A percentile compares a stretch with the other conserved stretches of the same genome.
Conservation (phyloP, 2,113 vertebrate species). For the Solea senegalensis region DNA sequence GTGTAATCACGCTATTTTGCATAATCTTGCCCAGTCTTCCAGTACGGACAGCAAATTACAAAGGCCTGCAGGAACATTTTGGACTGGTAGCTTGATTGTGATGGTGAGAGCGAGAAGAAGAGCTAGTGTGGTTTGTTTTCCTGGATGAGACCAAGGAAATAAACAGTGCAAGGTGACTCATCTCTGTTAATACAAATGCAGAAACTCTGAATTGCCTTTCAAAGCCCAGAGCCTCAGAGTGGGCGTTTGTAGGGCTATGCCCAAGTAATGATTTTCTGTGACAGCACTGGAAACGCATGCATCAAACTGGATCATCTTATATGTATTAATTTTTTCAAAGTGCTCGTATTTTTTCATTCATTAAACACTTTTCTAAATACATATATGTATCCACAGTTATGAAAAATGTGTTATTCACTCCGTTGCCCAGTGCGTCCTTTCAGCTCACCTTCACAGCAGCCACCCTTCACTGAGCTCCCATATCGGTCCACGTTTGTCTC, state of each 20-base stretch:
- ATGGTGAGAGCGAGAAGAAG: too few relatives aligned
- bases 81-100: too few relatives aligned
- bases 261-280: neutral
- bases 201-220: neutral
- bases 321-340: neutral
- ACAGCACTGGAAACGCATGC: neutral
- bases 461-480: neutral
- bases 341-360: neutral
- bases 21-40: too few relatives aligned
- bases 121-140: too few relatives aligned
- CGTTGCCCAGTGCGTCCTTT: neutral
- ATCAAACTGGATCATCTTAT: neutral
- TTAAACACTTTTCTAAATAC: neutral
- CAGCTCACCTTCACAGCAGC: neutral
- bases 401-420: neutral
- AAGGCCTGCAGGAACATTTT: too few relatives aligned
- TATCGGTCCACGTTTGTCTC: neutral
- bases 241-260: neutral
- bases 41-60: too few relatives aligned
- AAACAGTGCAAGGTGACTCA: too few relatives aligned
- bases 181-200: neutral
- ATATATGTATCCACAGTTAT: neutral
- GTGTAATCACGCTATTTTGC: too few relatives aligned
- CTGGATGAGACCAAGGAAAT: too few relatives aligned
- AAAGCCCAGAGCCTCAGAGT: neutral